Base-by-base conservation (phyloP, 2,113 vertebrate genomes). In the Stegastes partitus region DNA sequence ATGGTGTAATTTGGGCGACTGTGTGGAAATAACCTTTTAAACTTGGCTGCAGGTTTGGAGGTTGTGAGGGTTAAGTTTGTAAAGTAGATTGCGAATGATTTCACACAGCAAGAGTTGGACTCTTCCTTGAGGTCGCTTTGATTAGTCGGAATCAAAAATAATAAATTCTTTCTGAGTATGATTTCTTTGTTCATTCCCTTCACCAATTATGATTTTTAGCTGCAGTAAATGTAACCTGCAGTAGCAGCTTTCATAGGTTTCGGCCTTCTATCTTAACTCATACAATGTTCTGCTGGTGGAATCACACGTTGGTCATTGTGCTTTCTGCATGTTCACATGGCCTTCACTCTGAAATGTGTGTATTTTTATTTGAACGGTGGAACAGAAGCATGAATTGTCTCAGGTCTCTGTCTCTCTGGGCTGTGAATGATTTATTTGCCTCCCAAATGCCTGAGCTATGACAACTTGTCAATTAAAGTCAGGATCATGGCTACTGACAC, bases 391-490 rank as follows among this genome's bases (percentile, higher is more conserved):
- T 49, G 57, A 68, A 85, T 73, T 80, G 70, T 89, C 62, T 74
- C 77, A 53, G 81, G 79, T 80, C 82, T 62, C 79, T 28, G 62
- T 86, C 79, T 87, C 87, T 84, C 74, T 22, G 54, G 84, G 86
- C 84, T 16, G n/a, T 83, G 81, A 79, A 88, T 91, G 82, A 92
- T 90, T 89, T 89, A 89, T 88, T 84, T 89, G 79, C 74, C 79
- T 88, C 70, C 63, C 79, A 84, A 87, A 88, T 68, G 74, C 79
- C 90, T 76, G 67, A 79, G 89, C 82, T 75, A 76, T 85, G 91
- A 92, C 86, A 92, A 87, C 87, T 81, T 94, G 94, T 94, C 93
- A 95, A 87, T 94, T 93, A 88, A 91, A 90, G 72, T 93, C 83
- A 91, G 81, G 54, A 89, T 93, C 87, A 92, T 62, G 51, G 79